A percentile compares a stretch with the other conserved stretches of the same genome.
Evolutionary conservation across 2,888 invertebrate genomes (phyloP).

Genomic region (Himalopsyche tibetana): DNA sequence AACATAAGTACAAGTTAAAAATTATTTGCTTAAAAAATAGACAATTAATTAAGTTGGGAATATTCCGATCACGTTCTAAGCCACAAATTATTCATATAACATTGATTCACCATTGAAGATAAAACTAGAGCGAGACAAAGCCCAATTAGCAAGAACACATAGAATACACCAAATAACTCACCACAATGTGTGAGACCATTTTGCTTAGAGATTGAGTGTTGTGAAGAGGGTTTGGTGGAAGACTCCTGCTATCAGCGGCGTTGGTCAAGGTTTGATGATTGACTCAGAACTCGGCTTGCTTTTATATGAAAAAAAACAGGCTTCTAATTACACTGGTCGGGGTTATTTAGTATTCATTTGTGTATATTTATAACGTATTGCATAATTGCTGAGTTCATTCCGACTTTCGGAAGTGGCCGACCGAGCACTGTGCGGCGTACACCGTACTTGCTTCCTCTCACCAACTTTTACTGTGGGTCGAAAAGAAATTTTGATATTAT

Average conservation of each 20-base stretch:
- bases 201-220: slow-evolving; percentile 66
- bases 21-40: too few relatives aligned
- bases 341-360: slow-evolving; percentile 52
- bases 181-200: slow-evolving; percentile 76
- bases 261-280: slow-evolving; percentile 56
- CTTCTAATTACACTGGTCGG: slow-evolving; percentile 50
- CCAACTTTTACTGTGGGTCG: slow-evolving; percentile 58
- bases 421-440: slow-evolving; percentile 45
- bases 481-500: slow-evolving; percentile 50
- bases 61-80: too few relatives aligned
- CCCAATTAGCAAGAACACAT: neutral
- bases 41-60: too few relatives aligned
- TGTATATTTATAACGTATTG: slow-evolving; percentile 56
- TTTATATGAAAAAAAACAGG: slow-evolving; percentile 59
- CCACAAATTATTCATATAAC: too few relatives aligned
- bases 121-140: neutral
- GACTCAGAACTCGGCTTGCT: slow-evolving; percentile 54
- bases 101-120: neutral
- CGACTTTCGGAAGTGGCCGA: neutral
- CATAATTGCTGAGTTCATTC: slow-evolving; percentile 50
- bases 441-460: slow-evolving; percentile 54
- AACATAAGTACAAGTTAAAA: too few relatives aligned
- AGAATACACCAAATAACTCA: slow-evolving; percentile 69
- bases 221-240: slow-evolving; percentile 49
- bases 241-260: slow-evolving; percentile 53